These are phyloP conservation scores for Phycodurus eques DNA, from an alignment of 2,113 vertebrate genomes.

Conservation along the genomic window DNA sequence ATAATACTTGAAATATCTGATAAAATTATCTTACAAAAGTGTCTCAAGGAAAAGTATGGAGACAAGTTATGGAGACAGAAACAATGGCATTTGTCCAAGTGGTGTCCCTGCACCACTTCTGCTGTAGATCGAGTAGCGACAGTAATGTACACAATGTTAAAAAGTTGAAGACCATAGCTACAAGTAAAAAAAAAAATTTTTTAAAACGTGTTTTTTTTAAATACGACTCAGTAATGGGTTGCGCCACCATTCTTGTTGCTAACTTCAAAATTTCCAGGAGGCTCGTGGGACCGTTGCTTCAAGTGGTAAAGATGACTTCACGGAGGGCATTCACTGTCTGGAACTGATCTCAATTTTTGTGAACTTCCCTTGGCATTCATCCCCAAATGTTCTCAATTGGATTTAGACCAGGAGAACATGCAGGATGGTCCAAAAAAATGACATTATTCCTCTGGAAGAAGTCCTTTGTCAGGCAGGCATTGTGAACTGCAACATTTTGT, in stretches of 20 bases:
- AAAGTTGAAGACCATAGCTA: no score
- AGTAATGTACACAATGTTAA: background rate
- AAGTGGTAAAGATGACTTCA: background rate
- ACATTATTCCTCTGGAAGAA: conserved; percentile 5
- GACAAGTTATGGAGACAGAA: no score
- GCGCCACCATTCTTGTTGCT: no score
- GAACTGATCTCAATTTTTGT: conserved; percentile 7
- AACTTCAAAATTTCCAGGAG: background rate
- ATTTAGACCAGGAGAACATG: conserved; percentile 3
- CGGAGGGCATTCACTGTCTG: conserved; percentile 4
- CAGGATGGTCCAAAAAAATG: conserved; percentile 2
- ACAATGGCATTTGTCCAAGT: background rate
- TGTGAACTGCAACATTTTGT: no score
- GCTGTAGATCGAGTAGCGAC: background rate
- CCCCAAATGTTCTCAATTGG: background rate
- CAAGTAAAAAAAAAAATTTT: no score
- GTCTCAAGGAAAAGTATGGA: no score
- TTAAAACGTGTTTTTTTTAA: no score
- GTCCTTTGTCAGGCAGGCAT: background rate
- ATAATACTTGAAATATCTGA: no score
- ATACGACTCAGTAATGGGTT: no score
- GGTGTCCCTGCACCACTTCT: no score
- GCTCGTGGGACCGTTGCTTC: background rate
- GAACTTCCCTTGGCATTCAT: conserved; percentile 9
- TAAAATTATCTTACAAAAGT: no score